Evolutionary conservation across 2,797 vertebrate genomes (phyloP), one percentile per base, ranked within the genome.

Genomic region (Schizopygopsis pylzovi): DNA sequence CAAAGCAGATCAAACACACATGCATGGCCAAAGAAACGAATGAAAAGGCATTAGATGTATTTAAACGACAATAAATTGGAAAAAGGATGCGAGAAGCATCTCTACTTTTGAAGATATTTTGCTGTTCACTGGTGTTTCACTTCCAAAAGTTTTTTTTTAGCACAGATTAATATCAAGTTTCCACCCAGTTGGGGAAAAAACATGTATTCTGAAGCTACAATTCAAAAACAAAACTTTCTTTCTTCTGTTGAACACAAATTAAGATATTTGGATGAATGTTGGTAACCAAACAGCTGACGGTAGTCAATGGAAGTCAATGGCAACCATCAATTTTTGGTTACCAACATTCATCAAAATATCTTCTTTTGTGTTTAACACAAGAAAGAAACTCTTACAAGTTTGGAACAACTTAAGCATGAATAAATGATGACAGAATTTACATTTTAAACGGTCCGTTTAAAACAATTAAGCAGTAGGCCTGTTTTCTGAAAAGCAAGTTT

Each of bases 1-100:
- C 79, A 76, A 56, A 86, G 59, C 15, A 56, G 73, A 68, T 56
- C 63, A 68, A 84, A 78, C 81, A n/a, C 25, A n/a, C 63, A 68
- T 47, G 52, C 20, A 13, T 70, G 11, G 25, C 54, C 56, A 28
- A 63, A 45, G 39, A 79, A 79, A 71, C 3, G 0, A 47, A 75
- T 49, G 45, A 75, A 73, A 49, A 76, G 37, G 16, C 72, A 54
- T 54, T 54, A 54, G 52, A 54, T 0, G 8, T 10, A 61, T 61
- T 61, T 61, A 61, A 25, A 61, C 1, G 11, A 10, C 59, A 61
- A 61, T 25, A 25, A 4, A 59, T 59, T 59, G 54, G 52, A 54
- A 20, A 56, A 20, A 56, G 20, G 2, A 56, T 56, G 52, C 3
- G 7, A 20, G 52, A 56, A 18, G 7, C 52, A 56, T 22, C 18